Conservation (phyloP, 35 echinoderm and acorn worm species). For the Strongylocentrotus purpuratus region DNA sequence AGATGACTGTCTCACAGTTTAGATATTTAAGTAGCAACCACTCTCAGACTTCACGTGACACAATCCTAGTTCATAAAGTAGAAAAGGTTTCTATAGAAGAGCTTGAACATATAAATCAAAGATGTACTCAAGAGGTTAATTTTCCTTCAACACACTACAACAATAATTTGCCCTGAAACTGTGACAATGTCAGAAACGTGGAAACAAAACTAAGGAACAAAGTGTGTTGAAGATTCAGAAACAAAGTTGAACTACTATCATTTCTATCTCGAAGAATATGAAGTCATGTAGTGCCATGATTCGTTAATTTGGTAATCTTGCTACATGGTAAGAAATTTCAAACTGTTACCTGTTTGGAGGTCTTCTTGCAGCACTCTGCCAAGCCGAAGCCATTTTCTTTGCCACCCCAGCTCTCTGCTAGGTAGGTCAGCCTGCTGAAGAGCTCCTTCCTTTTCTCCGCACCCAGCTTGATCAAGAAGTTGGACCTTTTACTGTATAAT, state of each 20-base stretch:
- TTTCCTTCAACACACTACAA: too few species aligned
- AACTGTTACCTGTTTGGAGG: slow-evolving; percentile 55
- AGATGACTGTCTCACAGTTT: too few species aligned
- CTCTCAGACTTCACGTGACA: background rate
- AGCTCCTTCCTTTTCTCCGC: slow-evolving; percentile 86
- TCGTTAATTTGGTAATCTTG: too few species aligned
- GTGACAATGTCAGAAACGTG: too few species aligned
- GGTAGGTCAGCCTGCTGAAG: slow-evolving; percentile 78
- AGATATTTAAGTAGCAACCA: background rate
- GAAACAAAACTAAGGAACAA: too few species aligned
- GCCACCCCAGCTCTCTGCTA: slow-evolving; percentile 99
- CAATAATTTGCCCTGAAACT: too few species aligned
- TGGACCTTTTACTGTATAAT: slow-evolving; percentile 86
- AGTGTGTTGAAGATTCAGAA: too few species aligned
- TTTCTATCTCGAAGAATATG: too few species aligned
- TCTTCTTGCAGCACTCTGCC: slow-evolving; percentile 83
- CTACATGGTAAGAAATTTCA: background rate
- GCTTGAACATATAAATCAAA: background rate
- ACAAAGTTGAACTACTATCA: too few species aligned
- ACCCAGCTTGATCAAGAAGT: slow-evolving; percentile 94
- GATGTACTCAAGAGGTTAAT: too few species aligned
- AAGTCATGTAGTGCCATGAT: too few species aligned
- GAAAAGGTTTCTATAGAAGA: background rate
- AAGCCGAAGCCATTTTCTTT: slow-evolving; percentile 98
- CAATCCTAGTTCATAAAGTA: background rate